Conservation (phyloP, 2,113 vertebrate genomes). For the Podiceps cristatus region DNA sequence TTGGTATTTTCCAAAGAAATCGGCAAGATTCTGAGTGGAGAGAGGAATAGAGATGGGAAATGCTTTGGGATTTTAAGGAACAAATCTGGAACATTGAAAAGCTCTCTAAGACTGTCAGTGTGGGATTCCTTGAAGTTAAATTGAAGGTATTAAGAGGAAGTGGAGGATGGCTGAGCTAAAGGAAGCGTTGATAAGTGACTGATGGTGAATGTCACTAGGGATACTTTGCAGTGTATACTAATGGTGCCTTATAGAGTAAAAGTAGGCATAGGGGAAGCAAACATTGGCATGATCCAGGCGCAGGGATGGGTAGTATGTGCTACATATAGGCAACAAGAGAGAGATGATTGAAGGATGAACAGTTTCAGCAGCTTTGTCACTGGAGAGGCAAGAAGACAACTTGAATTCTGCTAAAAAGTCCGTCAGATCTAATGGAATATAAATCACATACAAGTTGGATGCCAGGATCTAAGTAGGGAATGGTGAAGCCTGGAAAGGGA, state of each 20-base stretch:
- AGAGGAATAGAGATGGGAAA: background rate
- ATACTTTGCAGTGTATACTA: background rate
- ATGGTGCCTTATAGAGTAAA: background rate
- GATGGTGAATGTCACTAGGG: background rate
- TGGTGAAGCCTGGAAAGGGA: background rate
- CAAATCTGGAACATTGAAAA: background rate
- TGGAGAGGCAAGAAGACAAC: background rate
- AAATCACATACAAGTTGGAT: background rate
- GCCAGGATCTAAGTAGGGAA: background rate
- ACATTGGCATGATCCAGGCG: background rate
- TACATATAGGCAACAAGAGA: fast-evolving
- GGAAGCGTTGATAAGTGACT: background rate
- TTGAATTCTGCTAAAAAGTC: background rate
- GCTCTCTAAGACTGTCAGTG: background rate
- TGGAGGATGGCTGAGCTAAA: background rate
- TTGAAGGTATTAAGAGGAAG: background rate
- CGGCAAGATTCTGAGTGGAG: background rate
- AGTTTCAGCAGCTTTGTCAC: background rate
- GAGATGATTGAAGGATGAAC: background rate
- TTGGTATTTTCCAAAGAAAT: background rate
- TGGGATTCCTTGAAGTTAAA: background rate
- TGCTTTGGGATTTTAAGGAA: background rate
- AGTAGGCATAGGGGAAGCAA: background rate
- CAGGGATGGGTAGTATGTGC: background rate
- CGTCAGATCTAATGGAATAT: background rate